These are phyloP conservation scores for Buteo buteo DNA, from an alignment of 2,113 vertebrate genomes.

Conservation along the genomic window DNA sequence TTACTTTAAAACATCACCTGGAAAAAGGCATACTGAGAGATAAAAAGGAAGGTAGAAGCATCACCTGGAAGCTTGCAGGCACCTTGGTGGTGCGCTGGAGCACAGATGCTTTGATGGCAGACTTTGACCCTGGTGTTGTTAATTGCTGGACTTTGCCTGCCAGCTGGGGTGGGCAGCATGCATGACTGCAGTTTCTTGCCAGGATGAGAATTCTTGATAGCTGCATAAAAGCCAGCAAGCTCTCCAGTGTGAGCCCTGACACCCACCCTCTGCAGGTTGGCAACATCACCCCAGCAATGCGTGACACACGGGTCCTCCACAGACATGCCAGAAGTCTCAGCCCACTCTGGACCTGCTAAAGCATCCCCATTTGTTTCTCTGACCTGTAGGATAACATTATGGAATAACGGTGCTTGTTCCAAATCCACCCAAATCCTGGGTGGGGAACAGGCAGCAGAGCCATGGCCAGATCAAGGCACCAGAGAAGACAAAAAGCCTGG, in stretches of 20 bases:
- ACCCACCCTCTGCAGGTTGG: background rate
- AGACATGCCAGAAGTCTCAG: background rate
- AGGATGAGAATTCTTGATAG: background rate
- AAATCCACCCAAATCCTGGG: background rate
- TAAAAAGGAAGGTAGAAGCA: background rate
- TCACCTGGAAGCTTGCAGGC: background rate
- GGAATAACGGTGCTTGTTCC: background rate
- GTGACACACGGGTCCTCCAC: background rate
- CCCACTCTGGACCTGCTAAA: background rate
- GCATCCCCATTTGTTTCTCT: background rate
- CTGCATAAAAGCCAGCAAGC: background rate
- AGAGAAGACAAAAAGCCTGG: background rate
- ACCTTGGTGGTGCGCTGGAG: background rate
- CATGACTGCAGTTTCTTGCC: background rate
- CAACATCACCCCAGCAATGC: background rate
- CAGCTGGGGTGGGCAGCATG: background rate
- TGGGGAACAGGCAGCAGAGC: background rate
- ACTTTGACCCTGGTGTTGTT: background rate
- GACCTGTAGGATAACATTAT: background rate
- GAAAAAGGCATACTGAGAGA: background rate
- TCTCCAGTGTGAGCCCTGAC: background rate
- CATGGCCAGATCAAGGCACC: background rate
- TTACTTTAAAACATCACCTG: background rate
- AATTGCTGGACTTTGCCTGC: constrained; percentile 30
- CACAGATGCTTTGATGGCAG: background rate